Evolutionary conservation across 2,888 invertebrate species (phyloP), one percentile per base, ranked within the genome.

Genomic region (Cryptus armator): DNA sequence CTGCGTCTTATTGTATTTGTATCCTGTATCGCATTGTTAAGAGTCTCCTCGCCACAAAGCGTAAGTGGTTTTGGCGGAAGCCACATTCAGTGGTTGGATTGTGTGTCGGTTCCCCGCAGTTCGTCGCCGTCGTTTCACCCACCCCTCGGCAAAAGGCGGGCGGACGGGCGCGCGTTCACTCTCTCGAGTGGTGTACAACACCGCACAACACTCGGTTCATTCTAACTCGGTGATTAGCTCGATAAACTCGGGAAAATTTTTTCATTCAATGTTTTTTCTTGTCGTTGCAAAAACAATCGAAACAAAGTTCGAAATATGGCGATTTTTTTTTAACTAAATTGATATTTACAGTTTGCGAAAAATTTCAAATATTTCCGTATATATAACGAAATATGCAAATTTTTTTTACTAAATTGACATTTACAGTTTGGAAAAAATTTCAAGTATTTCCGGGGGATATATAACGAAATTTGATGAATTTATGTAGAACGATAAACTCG

Each of bases 1-100:
- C 93, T 93, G 93, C 93, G 93, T 93, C 93, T 93, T 93, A 93
- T 93, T 93, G 93, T 93, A 93, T 93, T 93, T 93, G 93, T 93
- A 93, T 93, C 93, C 93, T 93, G 93, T 93, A 93, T 93, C 92
- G 93, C 89, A 93, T 93, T 93, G 93, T 93, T 92, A 91, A 92
- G 92, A 93, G 92, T 90, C 92, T 93, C 92, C 67, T 91, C 90
- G 90, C 92, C 93, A 92, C 93, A 93, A 93, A 93, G 93, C 93
- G 93, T 93, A 93, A 93, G 93, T 93, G 93, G 93, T 93, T 93
- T 93, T 92, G 92, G 93, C 93, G 93, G 93, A 93, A 93, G 93
- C 92, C 93, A 92, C 93, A 93, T 93, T 93, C 92, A 93, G 93
- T 91, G 92, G 90, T 91, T 90, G 91, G 92, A 93, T 93, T 93